A percentile compares a stretch with the other conserved stretches of the same genome.
These are phyloP conservation scores for Nycteola revayana DNA, from an alignment of 2,888 invertebrate genomes.

Conservation along the genomic window DNA sequence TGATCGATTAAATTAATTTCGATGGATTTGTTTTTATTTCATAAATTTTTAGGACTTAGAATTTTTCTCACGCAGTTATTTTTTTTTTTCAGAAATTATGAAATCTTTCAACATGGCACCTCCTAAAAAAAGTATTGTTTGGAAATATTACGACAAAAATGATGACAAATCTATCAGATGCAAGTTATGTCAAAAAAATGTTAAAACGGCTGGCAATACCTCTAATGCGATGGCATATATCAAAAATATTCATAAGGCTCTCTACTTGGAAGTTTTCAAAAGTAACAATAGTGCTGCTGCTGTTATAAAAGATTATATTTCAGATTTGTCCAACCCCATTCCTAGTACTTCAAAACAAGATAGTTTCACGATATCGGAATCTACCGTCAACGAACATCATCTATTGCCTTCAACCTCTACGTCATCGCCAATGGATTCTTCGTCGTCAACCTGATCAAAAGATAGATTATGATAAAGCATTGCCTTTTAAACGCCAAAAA, in stretches of 20 bases:
- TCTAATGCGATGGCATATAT: conserved; percentile 25
- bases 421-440: conserved; percentile 20
- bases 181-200: conserved; percentile 28
- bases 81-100: conserved; percentile 1
- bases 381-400: conserved; percentile 23
- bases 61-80: conserved; percentile 3
- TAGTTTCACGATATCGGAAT: conserved; percentile 18
- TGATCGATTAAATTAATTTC: conserved; percentile 1
- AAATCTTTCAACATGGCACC: conserved; percentile 9
- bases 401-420: conserved; percentile 18
- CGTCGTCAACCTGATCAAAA: conserved; percentile 20
- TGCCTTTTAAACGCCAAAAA: conserved; percentile 27
- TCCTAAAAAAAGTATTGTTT: conserved; percentile 12
- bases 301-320: conserved; percentile 6
- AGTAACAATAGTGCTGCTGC: conserved; percentile 9
- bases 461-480: conserved; percentile 17
- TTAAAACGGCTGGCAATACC: conserved; percentile 30
- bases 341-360: conserved; percentile 24
- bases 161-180: conserved; percentile 22
- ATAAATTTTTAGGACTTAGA: conserved; percentile 1
- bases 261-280: conserved; percentile 19
- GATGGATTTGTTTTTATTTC: background rate
- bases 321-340: conserved; percentile 18
- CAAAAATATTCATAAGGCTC: conserved; percentile 26
- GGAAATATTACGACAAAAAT: conserved; percentile 12